Evolutionary conservation across 2,113 vertebrate genomes (phyloP).

Genomic region (Gyps fulvus): DNA sequence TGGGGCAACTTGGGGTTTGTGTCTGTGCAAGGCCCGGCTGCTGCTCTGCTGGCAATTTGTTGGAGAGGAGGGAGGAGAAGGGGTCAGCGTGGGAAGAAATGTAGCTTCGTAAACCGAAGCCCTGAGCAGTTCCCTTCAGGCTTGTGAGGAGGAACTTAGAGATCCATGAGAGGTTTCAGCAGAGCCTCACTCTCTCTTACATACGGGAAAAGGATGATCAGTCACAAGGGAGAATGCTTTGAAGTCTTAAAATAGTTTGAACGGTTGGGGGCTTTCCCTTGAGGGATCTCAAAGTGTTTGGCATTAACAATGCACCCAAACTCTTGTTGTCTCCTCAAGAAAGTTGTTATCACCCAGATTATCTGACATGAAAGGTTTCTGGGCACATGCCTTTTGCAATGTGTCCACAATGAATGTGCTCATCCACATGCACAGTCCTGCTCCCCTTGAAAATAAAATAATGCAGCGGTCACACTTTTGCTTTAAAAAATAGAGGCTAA

Average conservation of each 20-base stretch:
- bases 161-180: background rate
- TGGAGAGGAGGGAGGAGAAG: background rate
- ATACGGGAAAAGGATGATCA: background rate
- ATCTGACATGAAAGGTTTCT: background rate
- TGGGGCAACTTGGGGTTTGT: background rate
- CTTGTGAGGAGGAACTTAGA: background rate
- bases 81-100: background rate
- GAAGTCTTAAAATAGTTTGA: constrained; percentile 17
- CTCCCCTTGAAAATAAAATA: background rate
- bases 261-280: background rate
- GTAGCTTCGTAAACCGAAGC: background rate
- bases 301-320: background rate
- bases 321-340: background rate
- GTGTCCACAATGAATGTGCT: background rate
- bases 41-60: background rate
- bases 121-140: background rate
- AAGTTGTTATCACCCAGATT: background rate
- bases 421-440: background rate
- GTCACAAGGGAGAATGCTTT: background rate
- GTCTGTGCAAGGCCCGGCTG: background rate
- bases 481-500: background rate
- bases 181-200: background rate
- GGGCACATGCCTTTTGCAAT: background rate
- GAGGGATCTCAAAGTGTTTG: background rate
- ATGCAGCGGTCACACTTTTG: background rate